These are phyloP conservation scores for Boloria selene DNA, from an alignment of 2,888 invertebrate species.

Conservation along the genomic window DNA sequence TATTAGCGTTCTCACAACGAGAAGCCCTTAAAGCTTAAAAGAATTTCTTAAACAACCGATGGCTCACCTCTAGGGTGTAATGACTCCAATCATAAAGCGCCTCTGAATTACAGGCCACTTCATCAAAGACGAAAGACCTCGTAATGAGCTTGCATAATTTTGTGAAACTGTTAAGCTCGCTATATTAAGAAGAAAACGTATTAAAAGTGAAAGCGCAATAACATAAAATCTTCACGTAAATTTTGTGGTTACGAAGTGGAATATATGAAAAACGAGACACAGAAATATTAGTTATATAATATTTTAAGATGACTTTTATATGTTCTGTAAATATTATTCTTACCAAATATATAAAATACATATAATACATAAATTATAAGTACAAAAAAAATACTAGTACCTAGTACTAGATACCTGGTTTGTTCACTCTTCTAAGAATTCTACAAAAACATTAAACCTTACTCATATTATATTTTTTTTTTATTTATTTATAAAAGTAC, in stretches of 20 bases:
- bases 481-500: too few relatives aligned
- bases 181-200: constrained; percentile 31
- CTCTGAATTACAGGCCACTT: constrained; percentile 52
- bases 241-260: neutral
- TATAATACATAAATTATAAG: too few relatives aligned
- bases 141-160: constrained; percentile 57
- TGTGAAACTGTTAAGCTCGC: constrained; percentile 50
- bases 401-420: too few relatives aligned
- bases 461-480: too few relatives aligned
- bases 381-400: too few relatives aligned
- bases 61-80: constrained; percentile 42
- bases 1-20: constrained; percentile 20
- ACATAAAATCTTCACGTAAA: constrained; percentile 6
- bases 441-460: too few relatives aligned
- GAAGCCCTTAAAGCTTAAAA: constrained; percentile 25
- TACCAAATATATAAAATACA: too few relatives aligned
- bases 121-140: constrained; percentile 48
- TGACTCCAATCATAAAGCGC: constrained; percentile 58
- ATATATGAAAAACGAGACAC: too few relatives aligned
- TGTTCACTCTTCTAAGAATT: too few relatives aligned
- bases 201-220: constrained; percentile 16
- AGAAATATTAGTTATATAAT: too few relatives aligned
- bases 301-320: too few relatives aligned
- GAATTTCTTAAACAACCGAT: constrained; percentile 35
- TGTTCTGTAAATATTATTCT: too few relatives aligned